Conservation (phyloP, 1,140 invertebrate genomes). For the Rhagoletis zephyria region DNA sequence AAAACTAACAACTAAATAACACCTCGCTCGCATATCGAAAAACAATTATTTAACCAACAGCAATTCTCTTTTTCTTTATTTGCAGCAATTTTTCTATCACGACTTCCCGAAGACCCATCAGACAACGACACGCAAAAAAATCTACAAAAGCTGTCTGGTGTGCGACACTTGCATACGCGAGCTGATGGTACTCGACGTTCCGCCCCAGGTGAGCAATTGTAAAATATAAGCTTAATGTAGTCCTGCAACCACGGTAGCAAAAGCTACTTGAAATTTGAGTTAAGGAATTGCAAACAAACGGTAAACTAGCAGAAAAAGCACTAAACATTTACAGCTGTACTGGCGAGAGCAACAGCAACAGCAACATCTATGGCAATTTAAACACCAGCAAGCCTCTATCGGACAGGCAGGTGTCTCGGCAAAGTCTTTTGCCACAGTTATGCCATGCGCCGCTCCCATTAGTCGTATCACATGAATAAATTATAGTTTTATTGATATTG, state of each 20-base stretch:
- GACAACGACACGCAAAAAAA: slow-evolving; percentile 69
- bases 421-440: background rate
- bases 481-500: slow-evolving; percentile 20
- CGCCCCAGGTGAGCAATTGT: slow-evolving; percentile 69
- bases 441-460: background rate
- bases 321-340: no score
- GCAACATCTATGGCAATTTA: background rate
- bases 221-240: background rate
- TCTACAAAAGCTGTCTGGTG: slow-evolving; percentile 73
- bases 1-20: no score
- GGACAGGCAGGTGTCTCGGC: background rate
- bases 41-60: no score
- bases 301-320: no score
- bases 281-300: no score
- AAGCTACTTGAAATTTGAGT: background rate
- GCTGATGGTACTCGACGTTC: slow-evolving; percentile 74
- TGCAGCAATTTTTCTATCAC: slow-evolving; percentile 74
- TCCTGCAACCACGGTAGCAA: background rate
- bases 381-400: background rate
- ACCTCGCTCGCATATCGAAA: no score
- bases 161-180: slow-evolving; percentile 73
- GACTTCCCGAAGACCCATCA: slow-evolving; percentile 72
- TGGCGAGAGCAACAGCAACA: background rate
- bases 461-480: slow-evolving; percentile 6
- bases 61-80: slow-evolving; percentile 39